Percentiles rank a stretch among this genome's conserved stretches.
Evolutionary conservation across 2,113 vertebrate genomes (phyloP).

Genomic region (Petroica traversi): DNA sequence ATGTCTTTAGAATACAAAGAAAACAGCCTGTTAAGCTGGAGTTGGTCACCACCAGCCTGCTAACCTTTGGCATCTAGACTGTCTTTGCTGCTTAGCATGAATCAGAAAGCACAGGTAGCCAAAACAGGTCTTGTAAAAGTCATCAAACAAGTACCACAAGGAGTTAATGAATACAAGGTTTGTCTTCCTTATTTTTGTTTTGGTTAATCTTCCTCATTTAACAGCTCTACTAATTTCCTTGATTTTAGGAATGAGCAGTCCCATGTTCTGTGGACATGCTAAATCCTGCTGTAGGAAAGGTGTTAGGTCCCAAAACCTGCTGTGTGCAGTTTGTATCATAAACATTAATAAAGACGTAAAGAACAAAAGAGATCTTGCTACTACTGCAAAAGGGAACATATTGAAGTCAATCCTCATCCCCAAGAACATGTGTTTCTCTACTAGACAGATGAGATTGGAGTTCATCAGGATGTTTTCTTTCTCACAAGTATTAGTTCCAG

Average conservation of each 20-base stretch:
- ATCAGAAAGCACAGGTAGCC: constrained; percentile 8
- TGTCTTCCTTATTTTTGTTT: constrained; percentile 18
- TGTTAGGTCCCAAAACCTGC: constrained; percentile 36
- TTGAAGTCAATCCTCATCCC: background rate
- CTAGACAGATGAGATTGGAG: background rate
- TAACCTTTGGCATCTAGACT: constrained; percentile 8
- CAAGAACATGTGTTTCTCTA: background rate
- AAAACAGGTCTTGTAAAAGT: constrained; percentile 11
- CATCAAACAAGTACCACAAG: background rate
- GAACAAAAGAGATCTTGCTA: constrained; percentile 36
- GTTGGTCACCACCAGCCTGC: background rate
- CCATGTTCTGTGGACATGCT: constrained; percentile 20
- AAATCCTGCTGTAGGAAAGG: constrained; percentile 27
- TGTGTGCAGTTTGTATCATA: constrained; percentile 17
- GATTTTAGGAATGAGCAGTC: background rate
- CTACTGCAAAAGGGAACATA: background rate
- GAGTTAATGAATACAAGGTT: background rate
- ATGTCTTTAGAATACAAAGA: background rate
- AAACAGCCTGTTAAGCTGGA: background rate
- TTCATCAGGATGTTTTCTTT: background rate
- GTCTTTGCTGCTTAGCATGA: constrained; percentile 25
- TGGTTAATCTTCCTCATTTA: constrained; percentile 38
- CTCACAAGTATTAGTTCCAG: background rate
- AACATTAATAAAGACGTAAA: constrained; percentile 54
- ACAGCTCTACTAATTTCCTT: constrained; percentile 40